Percentiles rank a stretch among this genome's conserved stretches.
These are phyloP conservation scores for Amblyornis subalaris DNA, from an alignment of 2,113 vertebrate genomes.

Conservation along the genomic window DNA sequence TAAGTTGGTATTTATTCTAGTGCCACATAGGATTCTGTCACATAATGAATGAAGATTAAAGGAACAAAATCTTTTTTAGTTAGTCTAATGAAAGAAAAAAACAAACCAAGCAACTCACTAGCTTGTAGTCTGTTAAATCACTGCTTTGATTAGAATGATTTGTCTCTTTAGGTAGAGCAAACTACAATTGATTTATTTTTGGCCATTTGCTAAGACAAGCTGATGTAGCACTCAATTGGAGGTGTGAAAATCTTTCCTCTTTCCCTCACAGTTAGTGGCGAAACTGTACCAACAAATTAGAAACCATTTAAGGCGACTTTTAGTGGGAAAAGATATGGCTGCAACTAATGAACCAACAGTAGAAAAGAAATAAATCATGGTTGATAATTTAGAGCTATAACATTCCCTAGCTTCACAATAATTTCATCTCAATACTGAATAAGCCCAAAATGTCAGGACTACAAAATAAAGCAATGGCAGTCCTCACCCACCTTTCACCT, in stretches of 20 bases:
- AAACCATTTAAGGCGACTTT: constrained; percentile 17
- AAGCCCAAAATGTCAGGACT: not conserved
- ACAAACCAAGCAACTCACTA: not conserved
- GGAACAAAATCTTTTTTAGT: not conserved
- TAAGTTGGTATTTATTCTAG: not conserved
- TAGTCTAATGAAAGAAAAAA: not conserved
- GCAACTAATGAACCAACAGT: not conserved
- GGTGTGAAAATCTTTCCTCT: not conserved
- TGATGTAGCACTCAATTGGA: constrained; percentile 16
- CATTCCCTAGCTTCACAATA: not conserved
- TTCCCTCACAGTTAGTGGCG: not conserved
- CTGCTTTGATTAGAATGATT: constrained; percentile 42
- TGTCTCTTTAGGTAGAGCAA: constrained; percentile 22
- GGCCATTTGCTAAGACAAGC: constrained; percentile 27
- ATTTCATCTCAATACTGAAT: not conserved
- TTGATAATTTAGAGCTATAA: not conserved
- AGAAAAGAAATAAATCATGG: not conserved
- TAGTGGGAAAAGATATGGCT: not conserved
- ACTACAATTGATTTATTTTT: constrained; percentile 36
- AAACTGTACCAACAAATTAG: constrained; percentile 26
- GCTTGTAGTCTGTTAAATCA: not conserved
- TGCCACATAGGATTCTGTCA: not conserved
- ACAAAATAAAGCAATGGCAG: not conserved
- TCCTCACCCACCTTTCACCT: not conserved
- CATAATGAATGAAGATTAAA: constrained; percentile 13